phyloP scores from a whole-genome alignment of 2,888 invertebrate genomes.

The Amiota minor region DNA sequence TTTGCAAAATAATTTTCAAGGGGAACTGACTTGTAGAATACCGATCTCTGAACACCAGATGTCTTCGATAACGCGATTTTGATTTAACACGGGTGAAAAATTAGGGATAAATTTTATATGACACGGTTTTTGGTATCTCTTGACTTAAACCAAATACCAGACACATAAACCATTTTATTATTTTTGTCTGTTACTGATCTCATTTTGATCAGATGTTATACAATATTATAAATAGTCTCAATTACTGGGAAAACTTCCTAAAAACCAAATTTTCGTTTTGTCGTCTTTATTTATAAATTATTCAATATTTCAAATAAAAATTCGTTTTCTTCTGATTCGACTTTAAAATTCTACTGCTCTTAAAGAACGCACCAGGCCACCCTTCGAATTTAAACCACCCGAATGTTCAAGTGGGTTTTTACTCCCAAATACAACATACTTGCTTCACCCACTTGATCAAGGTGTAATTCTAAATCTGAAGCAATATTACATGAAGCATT shows the following conservation, averaged over 20 bases:
- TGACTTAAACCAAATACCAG: neutral
- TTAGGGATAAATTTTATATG: neutral
- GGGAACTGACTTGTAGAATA: no score
- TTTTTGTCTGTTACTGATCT: no score
- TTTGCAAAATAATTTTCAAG: no score
- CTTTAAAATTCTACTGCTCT: neutral
- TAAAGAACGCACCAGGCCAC: neutral
- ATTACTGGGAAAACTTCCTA: no score
- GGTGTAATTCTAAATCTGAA: neutral
- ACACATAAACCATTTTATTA: neutral
- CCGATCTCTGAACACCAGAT: no score
- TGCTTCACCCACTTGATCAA: neutral
- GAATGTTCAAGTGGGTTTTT: conserved; percentile 3
- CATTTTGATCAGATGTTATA: no score
- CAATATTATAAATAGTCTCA: no score
- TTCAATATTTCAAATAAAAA: no score
- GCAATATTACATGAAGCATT: neutral
- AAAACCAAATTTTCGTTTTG: no score
- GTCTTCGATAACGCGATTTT: no score
- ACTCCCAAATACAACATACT: neutral
- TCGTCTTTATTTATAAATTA: no score
- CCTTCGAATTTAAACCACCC: neutral
- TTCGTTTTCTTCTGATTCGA: no score
- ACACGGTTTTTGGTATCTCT: neutral
- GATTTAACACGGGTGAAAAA: conserved; percentile 17